Conservation (phyloP, 2,888 invertebrate species). For the Alloscopus bannaensis region DNA sequence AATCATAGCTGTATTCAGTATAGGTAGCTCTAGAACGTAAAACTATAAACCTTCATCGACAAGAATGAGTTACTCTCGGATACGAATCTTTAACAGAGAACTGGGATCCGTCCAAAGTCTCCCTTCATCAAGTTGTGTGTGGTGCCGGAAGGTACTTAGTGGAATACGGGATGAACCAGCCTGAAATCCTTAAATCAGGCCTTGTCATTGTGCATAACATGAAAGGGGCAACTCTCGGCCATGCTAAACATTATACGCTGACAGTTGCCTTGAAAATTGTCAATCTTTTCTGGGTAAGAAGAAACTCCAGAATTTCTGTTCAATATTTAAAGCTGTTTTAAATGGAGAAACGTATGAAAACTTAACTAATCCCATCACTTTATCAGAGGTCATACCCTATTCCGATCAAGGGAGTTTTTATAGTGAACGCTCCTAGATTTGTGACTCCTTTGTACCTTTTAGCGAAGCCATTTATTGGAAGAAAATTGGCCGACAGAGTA, state of each 20-base stretch:
- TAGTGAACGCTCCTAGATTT: conserved; percentile 30
- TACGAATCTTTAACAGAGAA: neutral
- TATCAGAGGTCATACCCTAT: conserved; percentile 35
- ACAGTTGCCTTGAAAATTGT: conserved; percentile 23
- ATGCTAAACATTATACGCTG: conserved; percentile 26
- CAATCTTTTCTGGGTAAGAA: conserved; percentile 35
- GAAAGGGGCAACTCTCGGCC: neutral
- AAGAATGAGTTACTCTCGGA: neutral
- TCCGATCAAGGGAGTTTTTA: conserved; percentile 34
- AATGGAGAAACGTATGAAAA: no score
- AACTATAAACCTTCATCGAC: neutral
- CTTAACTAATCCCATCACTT: no score
- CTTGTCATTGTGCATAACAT: conserved; percentile 7
- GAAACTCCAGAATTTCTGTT: no score
- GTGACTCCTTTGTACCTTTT: conserved; percentile 20
- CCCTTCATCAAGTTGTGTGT: conserved; percentile 25
- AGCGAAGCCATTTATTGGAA: conserved; percentile 24
- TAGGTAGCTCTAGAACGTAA: neutral
- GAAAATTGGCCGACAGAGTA: conserved; percentile 37
- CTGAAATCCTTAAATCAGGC: neutral
- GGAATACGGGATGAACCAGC: conserved; percentile 3
- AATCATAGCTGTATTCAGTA: neutral
- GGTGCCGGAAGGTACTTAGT: conserved; percentile 31
- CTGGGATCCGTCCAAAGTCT: conserved; percentile 18
- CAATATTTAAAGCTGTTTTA: neutral